phyloP scores from a whole-genome alignment of 2,113 vertebrate species.

The Lota lota region DNA sequence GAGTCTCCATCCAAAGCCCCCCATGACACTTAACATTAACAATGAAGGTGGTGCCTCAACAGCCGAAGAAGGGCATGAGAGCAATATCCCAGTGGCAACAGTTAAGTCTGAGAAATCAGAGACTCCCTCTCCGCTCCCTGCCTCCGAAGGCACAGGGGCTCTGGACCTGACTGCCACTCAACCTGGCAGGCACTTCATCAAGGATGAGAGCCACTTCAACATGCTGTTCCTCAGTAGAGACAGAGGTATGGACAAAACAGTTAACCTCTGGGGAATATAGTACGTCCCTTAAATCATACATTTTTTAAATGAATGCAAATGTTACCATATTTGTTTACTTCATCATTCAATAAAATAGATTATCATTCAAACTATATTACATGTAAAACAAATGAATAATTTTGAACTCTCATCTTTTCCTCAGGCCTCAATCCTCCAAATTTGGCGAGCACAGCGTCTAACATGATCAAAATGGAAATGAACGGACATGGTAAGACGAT shows the following conservation, averaged over 20 bases:
- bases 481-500: slow-evolving; percentile 91
- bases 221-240: slow-evolving; percentile 96
- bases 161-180: slow-evolving; percentile 93
- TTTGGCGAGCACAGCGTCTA: slow-evolving; percentile 85
- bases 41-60: slow-evolving; percentile 48
- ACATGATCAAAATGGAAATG: slow-evolving; percentile 97
- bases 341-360: not conserved
- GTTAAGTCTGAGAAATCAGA: slow-evolving; percentile 96
- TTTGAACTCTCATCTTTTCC: slow-evolving; percentile 70
- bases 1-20: slow-evolving; percentile 89
- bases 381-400: no score
- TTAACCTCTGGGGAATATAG: not conserved
- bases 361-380: slow-evolving; percentile 56
- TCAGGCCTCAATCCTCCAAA: slow-evolving; percentile 85
- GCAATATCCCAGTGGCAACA: slow-evolving; percentile 63
- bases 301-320: slow-evolving; percentile 62
- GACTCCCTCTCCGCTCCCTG: slow-evolving; percentile 80
- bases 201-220: slow-evolving; percentile 95
- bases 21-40: slow-evolving; percentile 69
- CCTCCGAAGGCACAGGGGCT: slow-evolving; percentile 84
- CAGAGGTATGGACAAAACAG: slow-evolving; percentile 81
- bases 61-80: slow-evolving; percentile 81
- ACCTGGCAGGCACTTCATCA: slow-evolving; percentile 82
- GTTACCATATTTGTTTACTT: slow-evolving; percentile 24
- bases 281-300: slow-evolving; percentile 36